Base-by-base conservation (phyloP, 64 coral and sea anemone species). In the Anthopleura sola region DNA sequence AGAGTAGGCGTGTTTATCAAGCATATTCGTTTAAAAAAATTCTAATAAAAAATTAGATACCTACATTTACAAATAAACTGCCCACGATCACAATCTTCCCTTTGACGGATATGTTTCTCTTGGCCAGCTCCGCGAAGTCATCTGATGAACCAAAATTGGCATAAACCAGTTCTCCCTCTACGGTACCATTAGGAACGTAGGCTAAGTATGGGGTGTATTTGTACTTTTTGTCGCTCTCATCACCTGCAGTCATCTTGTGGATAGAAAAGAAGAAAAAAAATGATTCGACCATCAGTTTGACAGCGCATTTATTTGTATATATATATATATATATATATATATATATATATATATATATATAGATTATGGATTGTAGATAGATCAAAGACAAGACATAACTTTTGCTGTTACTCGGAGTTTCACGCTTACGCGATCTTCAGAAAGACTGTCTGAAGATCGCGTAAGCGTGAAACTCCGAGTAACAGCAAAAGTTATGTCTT, bases 81-180 rank as follows among this genome's bases (percentile, higher is more conserved):
- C 82, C 55, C 50, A 83, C 58, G n/a, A 93, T 55, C 5, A 79
- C 47, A 49, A 93, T 93, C 55, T 64, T 93, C 28, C 91, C 91
- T 78, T 93, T 84, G 3, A 93, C n/a, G 24, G 91, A 88, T 29
- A 93, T 85, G 74, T 88, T 93, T 18, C 19, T 74, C 47, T 51
- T 93, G 17, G 84, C 56, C 69, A 93, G 44, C 58, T 88, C 86
- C 0, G 62, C 38, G 29, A 92, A 92, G 54, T 92, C 90, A 3
- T 32, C 44, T 60, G 39, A 31, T 18, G 0, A 51, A 18, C 90
- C 90, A 4, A 38, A 3, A 49, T 84, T 76, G 53, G 78, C 64
- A 57, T 92, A 92, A 48, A 92, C 60, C 21, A 92, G 47, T 79
- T 88, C 86, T 31, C 85, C 90, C 75, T 83, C 64, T 56, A 87